phyloP scores from a whole-genome alignment of 2,113 vertebrate genomes.

The Ahaetulla prasina region DNA sequence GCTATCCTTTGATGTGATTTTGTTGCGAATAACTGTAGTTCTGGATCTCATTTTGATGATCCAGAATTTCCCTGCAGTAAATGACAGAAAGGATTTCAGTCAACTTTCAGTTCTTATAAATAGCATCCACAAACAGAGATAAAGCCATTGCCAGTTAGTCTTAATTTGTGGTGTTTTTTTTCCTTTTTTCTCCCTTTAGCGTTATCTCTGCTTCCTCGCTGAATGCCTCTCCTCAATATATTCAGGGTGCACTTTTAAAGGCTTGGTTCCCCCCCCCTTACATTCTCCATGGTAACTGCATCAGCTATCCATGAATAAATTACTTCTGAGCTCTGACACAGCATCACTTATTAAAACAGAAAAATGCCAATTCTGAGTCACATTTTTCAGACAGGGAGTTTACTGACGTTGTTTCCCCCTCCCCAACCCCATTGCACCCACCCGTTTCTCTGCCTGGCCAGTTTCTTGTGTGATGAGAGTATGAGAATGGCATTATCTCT shows the following conservation, averaged over 20 bases:
- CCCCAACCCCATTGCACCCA: neutral
- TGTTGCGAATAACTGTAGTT: neutral
- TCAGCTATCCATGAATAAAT: constrained; percentile 50
- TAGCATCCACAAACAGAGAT: neutral
- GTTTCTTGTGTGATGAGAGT: constrained; percentile 6
- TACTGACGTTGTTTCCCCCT: neutral
- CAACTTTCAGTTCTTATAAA: neutral
- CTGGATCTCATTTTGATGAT: neutral
- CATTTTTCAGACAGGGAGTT: constrained; percentile 13
- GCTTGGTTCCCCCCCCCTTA: constrained; percentile 6
- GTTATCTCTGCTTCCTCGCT: neutral
- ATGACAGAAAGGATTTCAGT: neutral
- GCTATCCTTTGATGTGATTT: neutral
- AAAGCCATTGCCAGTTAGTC: neutral
- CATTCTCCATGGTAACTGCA: constrained; percentile 54
- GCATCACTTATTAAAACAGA: constrained; percentile 30
- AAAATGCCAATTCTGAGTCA: constrained; percentile 53
- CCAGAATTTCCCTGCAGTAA: neutral
- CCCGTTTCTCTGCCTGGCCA: neutral
- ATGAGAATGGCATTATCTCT: neutral
- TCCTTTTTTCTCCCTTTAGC: neutral
- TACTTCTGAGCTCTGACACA: constrained; percentile 47
- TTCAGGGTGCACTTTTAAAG: constrained; percentile 5
- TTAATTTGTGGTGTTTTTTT: neutral
- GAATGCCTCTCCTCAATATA: neutral